phyloP scores from a whole-genome alignment of 2,888 invertebrate genomes.

The Drosophila borborema region DNA sequence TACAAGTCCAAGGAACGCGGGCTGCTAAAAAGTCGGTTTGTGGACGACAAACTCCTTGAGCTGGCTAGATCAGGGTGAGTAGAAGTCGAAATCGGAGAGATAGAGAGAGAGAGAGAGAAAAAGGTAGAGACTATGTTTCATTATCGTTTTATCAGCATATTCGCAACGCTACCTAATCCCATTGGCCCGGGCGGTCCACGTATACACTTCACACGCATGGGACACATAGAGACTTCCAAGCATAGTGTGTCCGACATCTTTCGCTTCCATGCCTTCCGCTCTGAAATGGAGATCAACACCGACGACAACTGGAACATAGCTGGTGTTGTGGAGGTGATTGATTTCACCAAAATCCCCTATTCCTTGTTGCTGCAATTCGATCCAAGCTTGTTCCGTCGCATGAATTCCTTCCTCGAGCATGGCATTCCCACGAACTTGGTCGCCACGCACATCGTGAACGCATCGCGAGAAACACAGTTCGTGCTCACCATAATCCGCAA shows the following conservation, averaged over 20 bases:
- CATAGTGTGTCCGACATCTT: constrained; percentile 77
- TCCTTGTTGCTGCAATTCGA: constrained; percentile 79
- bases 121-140: not conserved
- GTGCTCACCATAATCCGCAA: constrained; percentile 75
- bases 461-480: constrained; percentile 80
- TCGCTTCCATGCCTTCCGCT: constrained; percentile 78
- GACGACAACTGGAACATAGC: constrained; percentile 87
- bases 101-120: not conserved
- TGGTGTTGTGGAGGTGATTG: constrained; percentile 87
- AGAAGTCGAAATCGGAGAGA: not conserved
- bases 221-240: constrained; percentile 81
- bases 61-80: constrained; percentile 79
- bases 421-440: constrained; percentile 78
- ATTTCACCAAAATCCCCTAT: constrained; percentile 85
- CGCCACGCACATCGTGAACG: constrained; percentile 81
- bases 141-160: constrained; percentile 63
- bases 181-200: constrained; percentile 85
- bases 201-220: constrained; percentile 86
- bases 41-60: constrained; percentile 77
- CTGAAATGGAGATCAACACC: constrained; percentile 79
- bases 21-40: constrained; percentile 84
- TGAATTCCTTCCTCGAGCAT: constrained; percentile 79
- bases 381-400: constrained; percentile 73
- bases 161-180: constrained; percentile 78
- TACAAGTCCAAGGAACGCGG: constrained; percentile 84